Evolutionary conservation across 1,140 invertebrate genomes (phyloP), one percentile per base, ranked within the genome.

Genomic region (Drosophila kohkoa): DNA sequence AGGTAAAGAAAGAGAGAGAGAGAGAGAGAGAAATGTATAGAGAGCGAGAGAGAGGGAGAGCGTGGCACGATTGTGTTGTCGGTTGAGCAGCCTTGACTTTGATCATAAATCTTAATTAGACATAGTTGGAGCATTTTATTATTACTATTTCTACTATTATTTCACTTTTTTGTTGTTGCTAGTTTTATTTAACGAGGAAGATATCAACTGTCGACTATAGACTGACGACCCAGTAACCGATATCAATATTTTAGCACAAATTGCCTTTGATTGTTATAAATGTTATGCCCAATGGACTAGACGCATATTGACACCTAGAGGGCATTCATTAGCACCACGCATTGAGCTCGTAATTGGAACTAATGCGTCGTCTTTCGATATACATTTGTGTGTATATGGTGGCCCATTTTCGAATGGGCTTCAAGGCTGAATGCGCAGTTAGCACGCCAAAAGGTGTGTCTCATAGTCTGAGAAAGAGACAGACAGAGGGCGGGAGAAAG

Each of bases 71-170:
- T 28, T 28, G 10, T 6, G 10, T 51, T 11, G 48, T 46, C 8
- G 58, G 8, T 64, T 52, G 65, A 51, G 20, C 52, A 71, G 60
- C 74, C 81, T 81, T 85, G 81, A 81, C 81, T 68, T 75, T 85
- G 28, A 64, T 64, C 77, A 78, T 81, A 81, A 77, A 78, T 85
- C 81, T 85, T 68, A 78, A 81, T 85, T 85, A 70, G 52, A 68
- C 58, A 67, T 54, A 69, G 66, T 77, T 80, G 52, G 46, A 32
- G 48, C 64, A 65, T 35, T 74, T 79, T 57, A 32, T 55, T 45
- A 67, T 52, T 69, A 51, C 63, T 66, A 41, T 63, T 64, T 66
- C 54, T 72, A 45, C 16, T 55, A 45, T 25, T 49, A 51, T 41
- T 41, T 41, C 20, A 25, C 20, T 25, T 25, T 25, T 25, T 25